Percentiles rank a stretch among this genome's conserved stretches.
These are phyloP conservation scores for Lethenteron camtschaticum DNA, from an alignment of 2,113 vertebrate species.

Conservation along the genomic window DNA sequence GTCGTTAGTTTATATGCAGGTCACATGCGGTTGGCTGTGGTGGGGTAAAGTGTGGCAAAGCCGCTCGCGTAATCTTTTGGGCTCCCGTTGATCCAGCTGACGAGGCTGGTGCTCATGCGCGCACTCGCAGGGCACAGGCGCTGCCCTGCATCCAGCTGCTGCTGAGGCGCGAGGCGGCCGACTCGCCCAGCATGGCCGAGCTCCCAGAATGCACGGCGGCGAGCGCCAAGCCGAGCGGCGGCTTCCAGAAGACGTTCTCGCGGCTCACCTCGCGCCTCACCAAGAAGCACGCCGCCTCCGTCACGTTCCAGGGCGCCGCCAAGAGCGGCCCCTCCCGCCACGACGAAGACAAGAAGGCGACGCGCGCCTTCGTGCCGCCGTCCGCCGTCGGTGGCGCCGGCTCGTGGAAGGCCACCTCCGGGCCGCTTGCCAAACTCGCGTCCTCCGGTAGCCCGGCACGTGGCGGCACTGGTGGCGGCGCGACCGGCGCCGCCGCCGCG, in stretches of 20 bases:
- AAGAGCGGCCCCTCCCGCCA: neutral
- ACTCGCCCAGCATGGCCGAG: conserved; percentile 43
- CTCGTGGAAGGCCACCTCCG: too few species aligned
- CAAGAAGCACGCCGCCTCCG: conserved; percentile 50
- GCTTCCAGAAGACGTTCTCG: conserved; percentile 83
- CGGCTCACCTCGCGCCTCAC: conserved; percentile 92
- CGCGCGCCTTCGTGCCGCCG: neutral
- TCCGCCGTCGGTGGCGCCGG: too few species aligned
- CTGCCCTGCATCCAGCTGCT: conserved; percentile 92
- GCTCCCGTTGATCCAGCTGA: too few species aligned
- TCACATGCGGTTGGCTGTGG: too few species aligned
- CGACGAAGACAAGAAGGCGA: neutral
- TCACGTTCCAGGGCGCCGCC: neutral
- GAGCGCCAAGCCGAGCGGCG: conserved; percentile 43
- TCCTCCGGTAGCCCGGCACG: too few species aligned
- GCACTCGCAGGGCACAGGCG: conserved; percentile 46
- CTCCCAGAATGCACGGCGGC: conserved; percentile 45
- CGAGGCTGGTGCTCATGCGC: too few species aligned
- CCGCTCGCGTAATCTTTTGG: too few species aligned
- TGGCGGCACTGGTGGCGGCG: too few species aligned
- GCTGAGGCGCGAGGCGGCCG: conserved; percentile 56
- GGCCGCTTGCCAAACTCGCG: too few species aligned
- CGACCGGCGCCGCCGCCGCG: too few species aligned
- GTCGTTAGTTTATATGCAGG: too few species aligned
- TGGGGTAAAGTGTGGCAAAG: too few species aligned